Conservation (phyloP, 2,888 invertebrate genomes). For the Microdon myrmicae region DNA sequence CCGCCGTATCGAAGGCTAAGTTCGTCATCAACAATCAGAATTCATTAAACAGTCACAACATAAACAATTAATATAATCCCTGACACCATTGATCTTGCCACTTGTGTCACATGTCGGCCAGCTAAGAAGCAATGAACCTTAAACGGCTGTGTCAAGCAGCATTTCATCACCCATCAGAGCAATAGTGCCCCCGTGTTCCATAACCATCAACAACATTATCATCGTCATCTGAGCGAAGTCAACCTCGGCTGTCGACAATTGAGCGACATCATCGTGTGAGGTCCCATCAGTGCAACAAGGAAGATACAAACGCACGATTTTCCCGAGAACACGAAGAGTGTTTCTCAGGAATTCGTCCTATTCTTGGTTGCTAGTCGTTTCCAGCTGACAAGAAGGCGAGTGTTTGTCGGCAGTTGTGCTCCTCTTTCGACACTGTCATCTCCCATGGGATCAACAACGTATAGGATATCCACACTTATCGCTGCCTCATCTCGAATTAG, state of each 20-base stretch:
- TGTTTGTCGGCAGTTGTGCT: no score
- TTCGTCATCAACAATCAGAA: no score
- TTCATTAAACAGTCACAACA: no score
- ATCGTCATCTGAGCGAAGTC: slow-evolving; percentile 10
- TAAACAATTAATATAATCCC: no score
- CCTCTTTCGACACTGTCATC: slow-evolving; percentile 21
- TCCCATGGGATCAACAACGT: slow-evolving; percentile 29
- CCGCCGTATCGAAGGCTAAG: no score
- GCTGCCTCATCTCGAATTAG: slow-evolving; percentile 9
- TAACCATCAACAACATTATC: no score
- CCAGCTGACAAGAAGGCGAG: slow-evolving; percentile 5
- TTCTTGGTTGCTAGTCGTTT: slow-evolving; percentile 33
- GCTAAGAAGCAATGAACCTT: no score
- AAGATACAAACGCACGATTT: slow-evolving; percentile 30
- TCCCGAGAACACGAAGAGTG: slow-evolving; percentile 32
- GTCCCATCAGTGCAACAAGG: slow-evolving; percentile 30
- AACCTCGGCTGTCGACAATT: slow-evolving; percentile 41
- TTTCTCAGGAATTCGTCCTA: slow-evolving; percentile 46
- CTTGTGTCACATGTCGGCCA: no score
- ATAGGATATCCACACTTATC: slow-evolving; percentile 2
- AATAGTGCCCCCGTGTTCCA: no score
- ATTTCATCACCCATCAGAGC: no score
- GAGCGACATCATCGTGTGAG: slow-evolving; percentile 49
- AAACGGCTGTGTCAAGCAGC: no score
- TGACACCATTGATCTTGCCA: no score